A percentile compares a stretch with the other conserved stretches of the same genome.
Conservation (phyloP, 2,888 invertebrate species). For the Drosophila putrida region DNA sequence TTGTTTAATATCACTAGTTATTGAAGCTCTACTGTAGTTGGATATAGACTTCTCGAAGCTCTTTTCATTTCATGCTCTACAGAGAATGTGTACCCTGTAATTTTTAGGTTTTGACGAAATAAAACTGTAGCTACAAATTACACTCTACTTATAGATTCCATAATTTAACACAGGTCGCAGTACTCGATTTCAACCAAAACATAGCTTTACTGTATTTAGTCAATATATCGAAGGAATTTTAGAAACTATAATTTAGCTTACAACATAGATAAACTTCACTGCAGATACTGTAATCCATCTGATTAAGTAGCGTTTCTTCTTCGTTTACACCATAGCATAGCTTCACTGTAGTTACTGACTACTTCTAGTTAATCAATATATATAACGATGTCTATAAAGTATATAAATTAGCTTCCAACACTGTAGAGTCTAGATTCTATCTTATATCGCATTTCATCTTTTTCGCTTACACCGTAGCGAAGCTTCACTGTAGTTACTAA, state of each 20-base stretch:
- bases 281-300: too few relatives aligned
- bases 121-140: neutral
- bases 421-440: too few relatives aligned
- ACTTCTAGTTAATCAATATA: neutral
- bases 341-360: neutral
- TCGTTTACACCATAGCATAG: neutral
- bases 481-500: neutral
- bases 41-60: too few relatives aligned
- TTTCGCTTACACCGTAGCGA: neutral
- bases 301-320: too few relatives aligned
- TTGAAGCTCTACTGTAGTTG: neutral
- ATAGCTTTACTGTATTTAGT: neutral
- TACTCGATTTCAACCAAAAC: neutral
- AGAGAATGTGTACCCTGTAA: too few relatives aligned
- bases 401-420: too few relatives aligned
- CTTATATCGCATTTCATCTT: too few relatives aligned
- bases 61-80: too few relatives aligned
- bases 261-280: too few relatives aligned
- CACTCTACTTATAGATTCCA: neutral
- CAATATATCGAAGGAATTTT: too few relatives aligned
- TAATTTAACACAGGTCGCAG: neutral
- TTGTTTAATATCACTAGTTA: neutral
- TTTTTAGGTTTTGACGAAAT: neutral
- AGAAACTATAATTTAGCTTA: too few relatives aligned
- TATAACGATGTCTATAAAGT: too few relatives aligned